Conservation (phyloP, 2,113 vertebrate genomes). For the Anolis sagrei region DNA sequence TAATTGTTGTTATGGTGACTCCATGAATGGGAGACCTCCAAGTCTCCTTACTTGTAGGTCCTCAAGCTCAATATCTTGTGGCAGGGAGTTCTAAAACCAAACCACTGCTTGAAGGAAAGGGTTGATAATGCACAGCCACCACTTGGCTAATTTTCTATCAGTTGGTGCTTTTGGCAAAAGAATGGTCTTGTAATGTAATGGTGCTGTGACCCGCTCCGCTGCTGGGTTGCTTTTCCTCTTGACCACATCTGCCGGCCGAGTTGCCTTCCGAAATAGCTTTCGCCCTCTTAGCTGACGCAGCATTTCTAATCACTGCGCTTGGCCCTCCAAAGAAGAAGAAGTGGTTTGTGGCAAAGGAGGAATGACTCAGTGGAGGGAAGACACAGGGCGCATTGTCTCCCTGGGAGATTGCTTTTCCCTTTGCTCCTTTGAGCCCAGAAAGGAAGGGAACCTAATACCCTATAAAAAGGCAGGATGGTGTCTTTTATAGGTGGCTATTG, state of each 20-base stretch:
- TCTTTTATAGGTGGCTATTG: background rate
- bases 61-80: too few species aligned
- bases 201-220: background rate
- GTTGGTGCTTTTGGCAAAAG: background rate
- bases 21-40: too few species aligned
- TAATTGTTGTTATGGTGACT: too few species aligned
- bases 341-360: constrained; percentile 13
- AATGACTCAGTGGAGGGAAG: constrained; percentile 18
- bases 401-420: background rate
- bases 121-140: background rate
- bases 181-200: too few species aligned
- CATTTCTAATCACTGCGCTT: constrained; percentile 8
- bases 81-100: too few species aligned
- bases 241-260: background rate
- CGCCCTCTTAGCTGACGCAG: constrained; percentile 10
- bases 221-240: background rate
- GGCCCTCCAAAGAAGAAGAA: background rate
- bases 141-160: background rate
- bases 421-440: background rate
- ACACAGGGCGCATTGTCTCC: constrained; percentile 20
- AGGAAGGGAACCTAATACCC: background rate
- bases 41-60: too few species aligned
- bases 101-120: too few species aligned
- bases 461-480: background rate
- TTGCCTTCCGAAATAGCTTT: constrained; percentile 6